Percentiles rank a stretch among this genome's conserved stretches.
phyloP scores from a whole-genome alignment of 2,797 vertebrate species.

The Amphiprion clarkii region DNA sequence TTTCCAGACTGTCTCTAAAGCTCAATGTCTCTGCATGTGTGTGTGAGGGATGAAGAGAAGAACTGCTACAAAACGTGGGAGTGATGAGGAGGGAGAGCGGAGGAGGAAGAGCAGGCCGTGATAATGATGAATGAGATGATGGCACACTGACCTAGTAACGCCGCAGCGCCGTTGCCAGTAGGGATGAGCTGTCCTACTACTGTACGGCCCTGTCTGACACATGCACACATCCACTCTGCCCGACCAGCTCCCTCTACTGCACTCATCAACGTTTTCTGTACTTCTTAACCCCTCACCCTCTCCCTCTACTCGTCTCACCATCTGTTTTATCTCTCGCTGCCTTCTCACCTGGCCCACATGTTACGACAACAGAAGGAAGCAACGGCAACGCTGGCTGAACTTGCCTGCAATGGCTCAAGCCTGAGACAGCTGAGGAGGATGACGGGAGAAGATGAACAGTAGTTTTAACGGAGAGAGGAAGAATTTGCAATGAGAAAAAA shows the following conservation, averaged over 20 bases:
- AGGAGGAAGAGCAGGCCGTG: conserved; percentile 60
- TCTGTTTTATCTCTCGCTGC: conserved; percentile 45
- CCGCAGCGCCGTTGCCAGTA: conserved; percentile 68
- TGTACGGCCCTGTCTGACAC: conserved; percentile 49
- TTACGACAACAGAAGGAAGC: conserved; percentile 52
- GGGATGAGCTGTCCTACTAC: conserved; percentile 74
- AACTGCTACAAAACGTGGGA: conserved; percentile 41
- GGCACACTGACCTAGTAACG: conserved; percentile 88
- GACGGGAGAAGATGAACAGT: background rate
- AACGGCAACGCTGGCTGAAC: conserved; percentile 23
- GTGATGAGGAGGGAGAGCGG: conserved; percentile 48
- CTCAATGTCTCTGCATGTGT: background rate
- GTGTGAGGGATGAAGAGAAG: conserved; percentile 16
- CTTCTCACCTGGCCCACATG: conserved; percentile 30
- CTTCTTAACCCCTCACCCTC: conserved; percentile 42
- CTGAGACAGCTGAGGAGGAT: background rate
- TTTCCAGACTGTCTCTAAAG: conserved; percentile 3
- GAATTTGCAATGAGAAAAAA: conserved; percentile 17
- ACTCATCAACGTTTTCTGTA: conserved; percentile 33
- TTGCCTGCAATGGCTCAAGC: background rate
- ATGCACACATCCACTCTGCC: background rate
- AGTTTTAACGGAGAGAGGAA: background rate
- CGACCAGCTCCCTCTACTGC: conserved; percentile 22
- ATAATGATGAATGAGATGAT: conserved; percentile 81
- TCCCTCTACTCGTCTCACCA: conserved; percentile 28